Evolutionary conservation across 92 coral and sea anemone species (phyloP).

Genomic region (Porites rus): DNA sequence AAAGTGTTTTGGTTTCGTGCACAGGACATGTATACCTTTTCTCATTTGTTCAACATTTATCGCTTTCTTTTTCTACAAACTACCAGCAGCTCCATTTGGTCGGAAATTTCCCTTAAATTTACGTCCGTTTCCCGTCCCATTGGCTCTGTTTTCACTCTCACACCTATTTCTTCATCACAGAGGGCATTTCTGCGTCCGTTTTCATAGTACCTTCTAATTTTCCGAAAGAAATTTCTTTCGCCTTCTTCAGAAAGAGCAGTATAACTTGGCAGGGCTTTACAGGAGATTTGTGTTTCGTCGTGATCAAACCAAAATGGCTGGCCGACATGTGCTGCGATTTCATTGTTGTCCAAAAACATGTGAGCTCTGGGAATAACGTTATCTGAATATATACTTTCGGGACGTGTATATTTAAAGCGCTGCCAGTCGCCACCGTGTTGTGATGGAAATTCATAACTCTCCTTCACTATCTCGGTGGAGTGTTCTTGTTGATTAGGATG

Average conservation of each 20-base stretch:
- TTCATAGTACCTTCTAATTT: background rate
- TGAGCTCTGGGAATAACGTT: background rate
- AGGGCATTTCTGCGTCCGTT: constrained; percentile 8
- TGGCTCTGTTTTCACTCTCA: background rate
- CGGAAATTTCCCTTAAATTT: background rate
- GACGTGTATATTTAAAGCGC: background rate
- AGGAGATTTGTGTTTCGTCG: background rate
- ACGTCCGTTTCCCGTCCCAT: background rate
- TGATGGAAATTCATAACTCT: too few relatives aligned
- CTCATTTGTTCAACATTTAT: too few relatives aligned
- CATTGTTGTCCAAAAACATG: background rate
- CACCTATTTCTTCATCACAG: background rate
- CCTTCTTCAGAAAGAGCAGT: background rate
- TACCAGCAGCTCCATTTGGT: background rate
- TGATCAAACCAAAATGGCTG: background rate
- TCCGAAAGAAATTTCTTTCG: background rate
- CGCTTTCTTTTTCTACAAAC: background rate
- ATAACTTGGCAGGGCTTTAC: background rate
- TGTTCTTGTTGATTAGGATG: background rate
- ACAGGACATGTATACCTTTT: too few relatives aligned
- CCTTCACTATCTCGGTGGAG: too few relatives aligned
- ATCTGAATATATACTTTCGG: background rate
- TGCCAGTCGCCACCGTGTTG: background rate
- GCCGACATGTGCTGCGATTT: background rate
- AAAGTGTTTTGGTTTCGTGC: too few relatives aligned